phyloP scores from a whole-genome alignment of 2,797 vertebrate species.

The Lerista edwardsae region DNA sequence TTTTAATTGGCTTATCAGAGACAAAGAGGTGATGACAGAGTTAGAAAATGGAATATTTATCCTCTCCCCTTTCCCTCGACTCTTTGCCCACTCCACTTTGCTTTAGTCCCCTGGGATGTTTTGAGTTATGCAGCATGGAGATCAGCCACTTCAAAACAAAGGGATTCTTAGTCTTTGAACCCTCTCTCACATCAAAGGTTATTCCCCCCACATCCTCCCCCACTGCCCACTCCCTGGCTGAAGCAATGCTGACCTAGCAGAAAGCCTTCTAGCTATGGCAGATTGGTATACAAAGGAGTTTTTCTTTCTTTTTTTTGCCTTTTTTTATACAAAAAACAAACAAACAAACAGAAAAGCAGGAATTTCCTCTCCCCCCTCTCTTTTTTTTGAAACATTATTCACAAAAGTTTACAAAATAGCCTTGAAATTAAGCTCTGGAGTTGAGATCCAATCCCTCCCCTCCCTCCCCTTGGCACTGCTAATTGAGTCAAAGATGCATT shows the following conservation, averaged over 20 bases:
- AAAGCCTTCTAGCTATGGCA: constrained; percentile 6
- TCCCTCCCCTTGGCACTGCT: not conserved
- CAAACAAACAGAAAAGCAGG: constrained; percentile 45
- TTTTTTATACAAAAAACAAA: constrained; percentile 30
- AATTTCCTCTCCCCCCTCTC: constrained; percentile 18
- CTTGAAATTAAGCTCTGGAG: constrained; percentile 46
- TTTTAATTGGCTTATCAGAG: constrained; percentile 54
- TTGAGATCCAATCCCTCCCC: not conserved
- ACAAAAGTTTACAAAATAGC: constrained; percentile 70
- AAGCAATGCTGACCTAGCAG: not conserved
- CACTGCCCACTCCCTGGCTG: not conserved
- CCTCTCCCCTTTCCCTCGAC: not conserved
- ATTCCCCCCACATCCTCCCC: not conserved
- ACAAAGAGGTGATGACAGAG: constrained; percentile 33
- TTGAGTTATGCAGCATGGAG: constrained; percentile 5
- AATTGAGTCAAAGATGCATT: not conserved
- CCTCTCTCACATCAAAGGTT: not conserved
- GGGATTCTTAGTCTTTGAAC: constrained; percentile 13
- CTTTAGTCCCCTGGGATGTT: constrained; percentile 11
- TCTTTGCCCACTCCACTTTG: not conserved
- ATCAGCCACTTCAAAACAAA: constrained; percentile 19
- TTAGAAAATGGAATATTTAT: constrained; percentile 44
- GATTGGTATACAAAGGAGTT: constrained; percentile 13
- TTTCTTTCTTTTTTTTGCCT: not conserved
- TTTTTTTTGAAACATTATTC: constrained; percentile 66